phyloP scores from a whole-genome alignment of 2,113 vertebrate genomes.

The Tichodroma muraria region DNA sequence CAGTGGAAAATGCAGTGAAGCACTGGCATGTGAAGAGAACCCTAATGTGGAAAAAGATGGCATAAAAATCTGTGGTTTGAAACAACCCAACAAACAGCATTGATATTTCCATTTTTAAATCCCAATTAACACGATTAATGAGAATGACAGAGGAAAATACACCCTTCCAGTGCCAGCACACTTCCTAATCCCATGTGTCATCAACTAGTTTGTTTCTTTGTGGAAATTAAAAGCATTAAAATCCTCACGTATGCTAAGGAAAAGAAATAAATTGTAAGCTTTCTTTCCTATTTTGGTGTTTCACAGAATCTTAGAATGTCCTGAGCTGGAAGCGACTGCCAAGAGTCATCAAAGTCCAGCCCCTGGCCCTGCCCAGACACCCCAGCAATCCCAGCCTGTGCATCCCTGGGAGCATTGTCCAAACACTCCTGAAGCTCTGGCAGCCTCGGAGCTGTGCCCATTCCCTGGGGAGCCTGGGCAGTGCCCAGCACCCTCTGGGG shows the following conservation, averaged over 20 bases:
- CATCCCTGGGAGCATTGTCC: fast-evolving
- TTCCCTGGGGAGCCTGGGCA: neutral
- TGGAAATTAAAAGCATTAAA: neutral
- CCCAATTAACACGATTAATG: neutral
- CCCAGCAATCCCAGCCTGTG: neutral
- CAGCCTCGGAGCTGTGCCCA: neutral
- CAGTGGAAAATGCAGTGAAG: neutral
- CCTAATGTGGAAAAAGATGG: neutral
- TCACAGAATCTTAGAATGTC: neutral
- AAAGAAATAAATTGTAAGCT: neutral
- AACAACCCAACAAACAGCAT: neutral
- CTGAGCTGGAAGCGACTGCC: neutral
- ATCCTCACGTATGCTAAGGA: neutral
- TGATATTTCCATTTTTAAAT: neutral
- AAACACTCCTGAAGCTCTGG: neutral
- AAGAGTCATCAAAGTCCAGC: neutral
- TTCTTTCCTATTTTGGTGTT: neutral
- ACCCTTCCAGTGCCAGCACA: neutral
- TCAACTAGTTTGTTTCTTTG: neutral
- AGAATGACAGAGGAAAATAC: neutral
- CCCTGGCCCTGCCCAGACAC: fast-evolving
- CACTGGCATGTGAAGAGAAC: neutral
- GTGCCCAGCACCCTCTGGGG: neutral
- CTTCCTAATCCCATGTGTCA: neutral
- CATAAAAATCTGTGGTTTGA: neutral